Conservation (phyloP, 2,113 vertebrate genomes). For the Nannobrachium achirus region DNA sequence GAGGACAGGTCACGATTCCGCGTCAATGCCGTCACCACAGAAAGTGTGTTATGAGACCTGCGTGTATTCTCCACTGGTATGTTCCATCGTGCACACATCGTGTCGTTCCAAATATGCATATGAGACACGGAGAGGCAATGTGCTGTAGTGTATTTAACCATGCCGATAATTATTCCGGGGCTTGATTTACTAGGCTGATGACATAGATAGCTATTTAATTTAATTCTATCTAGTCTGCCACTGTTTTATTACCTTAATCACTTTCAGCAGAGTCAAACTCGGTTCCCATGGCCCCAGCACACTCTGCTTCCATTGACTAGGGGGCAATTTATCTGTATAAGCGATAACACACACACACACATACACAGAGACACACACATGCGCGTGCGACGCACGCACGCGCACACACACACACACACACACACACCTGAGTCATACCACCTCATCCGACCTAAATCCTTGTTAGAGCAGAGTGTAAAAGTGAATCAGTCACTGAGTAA, state of each 20-base stretch:
- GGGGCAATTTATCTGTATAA: conserved; percentile 46
- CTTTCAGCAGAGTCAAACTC: conserved; percentile 56
- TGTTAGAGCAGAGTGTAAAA: conserved; percentile 37
- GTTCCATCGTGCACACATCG: conserved; percentile 7
- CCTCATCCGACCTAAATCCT: conserved; percentile 55
- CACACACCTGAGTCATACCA: too few species aligned
- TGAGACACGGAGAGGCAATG: conserved; percentile 17
- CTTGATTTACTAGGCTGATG: conserved; percentile 62
- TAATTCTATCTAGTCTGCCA: conserved; percentile 43
- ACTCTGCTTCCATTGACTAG: conserved; percentile 43
- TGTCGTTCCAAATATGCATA: conserved; percentile 44
- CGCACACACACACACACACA: too few species aligned
- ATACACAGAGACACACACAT: neutral
- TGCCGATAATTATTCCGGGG: conserved; percentile 58
- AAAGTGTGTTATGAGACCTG: conserved; percentile 15
- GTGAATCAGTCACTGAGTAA: conserved; percentile 63
- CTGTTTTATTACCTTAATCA: conserved; percentile 65
- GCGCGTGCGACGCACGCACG: too few species aligned
- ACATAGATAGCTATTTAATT: conserved; percentile 62
- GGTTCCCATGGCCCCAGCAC: conserved; percentile 24
- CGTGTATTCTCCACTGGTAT: conserved; percentile 36
- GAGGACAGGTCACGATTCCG: neutral
- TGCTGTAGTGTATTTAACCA: conserved; percentile 54
- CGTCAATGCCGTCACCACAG: neutral
- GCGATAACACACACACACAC: conserved; percentile 27